Evolutionary conservation across 2,888 invertebrate species (phyloP).

Genomic region (Syrista parreyssii): DNA sequence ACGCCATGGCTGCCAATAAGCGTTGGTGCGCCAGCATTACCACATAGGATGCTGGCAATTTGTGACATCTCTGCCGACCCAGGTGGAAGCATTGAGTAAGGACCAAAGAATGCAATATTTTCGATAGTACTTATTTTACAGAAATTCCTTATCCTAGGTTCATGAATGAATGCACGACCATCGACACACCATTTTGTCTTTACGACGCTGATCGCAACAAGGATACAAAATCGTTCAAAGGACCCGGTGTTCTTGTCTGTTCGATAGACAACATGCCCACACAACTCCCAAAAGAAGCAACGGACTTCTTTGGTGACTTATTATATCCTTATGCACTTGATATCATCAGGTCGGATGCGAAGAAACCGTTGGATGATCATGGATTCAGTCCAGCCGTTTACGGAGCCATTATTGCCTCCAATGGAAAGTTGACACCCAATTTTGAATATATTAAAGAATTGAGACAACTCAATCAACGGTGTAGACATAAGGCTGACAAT

Average conservation of each 20-base stretch:
- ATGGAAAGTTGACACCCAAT: conserved; percentile 90
- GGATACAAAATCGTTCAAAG: conserved; percentile 95
- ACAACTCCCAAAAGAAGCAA: conserved; percentile 95
- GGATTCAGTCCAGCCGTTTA: conserved; percentile 78
- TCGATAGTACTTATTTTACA: too few species aligned
- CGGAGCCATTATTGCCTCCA: conserved; percentile 94
- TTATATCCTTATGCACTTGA: conserved; percentile 89
- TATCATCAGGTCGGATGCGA: conserved; percentile 87
- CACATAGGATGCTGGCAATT: conserved; percentile 92
- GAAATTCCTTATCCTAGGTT: conserved; percentile 68
- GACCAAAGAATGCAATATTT: not conserved
- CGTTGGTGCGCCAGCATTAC: conserved; percentile 87
- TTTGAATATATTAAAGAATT: conserved; percentile 96
- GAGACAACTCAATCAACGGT: conserved; percentile 74
- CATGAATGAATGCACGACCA: conserved; percentile 99
- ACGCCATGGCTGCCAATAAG: conserved; percentile 95
- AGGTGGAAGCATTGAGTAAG: conserved; percentile 91
- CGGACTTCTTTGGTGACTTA: conserved; percentile 96
- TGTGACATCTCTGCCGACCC: conserved; percentile 99
- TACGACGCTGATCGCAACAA: conserved; percentile 99
- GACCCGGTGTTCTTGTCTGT: conserved; percentile 98
- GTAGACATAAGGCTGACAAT: conserved; percentile 79
- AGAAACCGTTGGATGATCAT: conserved; percentile 81
- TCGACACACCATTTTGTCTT: conserved; percentile 98
- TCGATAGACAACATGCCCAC: conserved; percentile 99